Evolutionary conservation across 1,140 invertebrate species (phyloP).

Genomic region (Drosophila fuyamai): DNA sequence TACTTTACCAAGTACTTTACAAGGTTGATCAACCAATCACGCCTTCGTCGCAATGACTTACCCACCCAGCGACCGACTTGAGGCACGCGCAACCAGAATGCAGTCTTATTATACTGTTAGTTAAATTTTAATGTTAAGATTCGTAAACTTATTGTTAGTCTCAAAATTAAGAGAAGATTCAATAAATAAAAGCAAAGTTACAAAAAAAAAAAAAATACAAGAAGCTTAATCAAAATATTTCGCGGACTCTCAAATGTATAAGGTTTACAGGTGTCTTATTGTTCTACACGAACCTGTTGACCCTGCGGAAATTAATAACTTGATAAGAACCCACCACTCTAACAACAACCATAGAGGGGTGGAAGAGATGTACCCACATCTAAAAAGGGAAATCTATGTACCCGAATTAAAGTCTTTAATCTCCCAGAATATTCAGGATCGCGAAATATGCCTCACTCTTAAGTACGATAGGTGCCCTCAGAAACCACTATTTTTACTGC

Average conservation of each 20-base stretch:
- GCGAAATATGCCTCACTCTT: not conserved
- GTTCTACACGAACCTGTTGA: not conserved
- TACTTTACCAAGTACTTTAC: no score
- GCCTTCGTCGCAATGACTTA: no score
- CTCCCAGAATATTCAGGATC: not conserved
- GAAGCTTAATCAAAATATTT: not conserved
- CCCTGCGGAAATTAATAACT: not conserved
- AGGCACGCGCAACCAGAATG: no score
- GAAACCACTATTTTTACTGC: not conserved
- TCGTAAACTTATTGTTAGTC: no score
- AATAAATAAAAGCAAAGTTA: no score
- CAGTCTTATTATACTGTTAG: no score
- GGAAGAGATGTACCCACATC: not conserved
- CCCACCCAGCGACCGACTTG: no score
- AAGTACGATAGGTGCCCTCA: not conserved
- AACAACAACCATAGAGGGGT: not conserved
- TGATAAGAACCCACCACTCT: not conserved
- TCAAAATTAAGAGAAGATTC: no score
- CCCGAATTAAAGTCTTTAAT: not conserved
- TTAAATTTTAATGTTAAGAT: no score
- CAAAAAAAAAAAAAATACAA: no score
- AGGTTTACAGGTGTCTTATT: not conserved
- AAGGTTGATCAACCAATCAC: no score
- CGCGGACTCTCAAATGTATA: not conserved
- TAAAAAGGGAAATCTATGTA: slow-evolving; percentile 1